These are phyloP conservation scores for Chinchilla lanigera DNA, from an alignment of 2,113 vertebrate species.

Conservation along the genomic window DNA sequence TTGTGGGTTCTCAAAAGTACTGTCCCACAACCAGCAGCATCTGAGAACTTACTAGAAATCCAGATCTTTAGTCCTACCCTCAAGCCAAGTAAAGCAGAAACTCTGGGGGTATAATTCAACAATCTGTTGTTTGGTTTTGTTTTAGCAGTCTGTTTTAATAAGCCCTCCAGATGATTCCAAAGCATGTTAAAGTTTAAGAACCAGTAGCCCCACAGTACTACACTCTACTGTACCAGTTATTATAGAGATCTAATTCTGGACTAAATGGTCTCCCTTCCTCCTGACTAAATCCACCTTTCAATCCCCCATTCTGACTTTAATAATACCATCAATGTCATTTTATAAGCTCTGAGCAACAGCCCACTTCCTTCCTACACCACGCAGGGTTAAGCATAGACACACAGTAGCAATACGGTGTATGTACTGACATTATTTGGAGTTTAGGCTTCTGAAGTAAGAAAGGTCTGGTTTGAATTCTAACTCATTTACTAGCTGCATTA, in stretches of 20 bases:
- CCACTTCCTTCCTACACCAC: background rate
- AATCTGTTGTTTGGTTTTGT: background rate
- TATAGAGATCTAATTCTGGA: background rate
- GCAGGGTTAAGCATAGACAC: background rate
- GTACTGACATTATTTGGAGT: background rate
- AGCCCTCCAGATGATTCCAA: background rate
- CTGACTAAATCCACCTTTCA: background rate
- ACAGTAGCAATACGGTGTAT: too few species aligned
- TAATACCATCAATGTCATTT: background rate
- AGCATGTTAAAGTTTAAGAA: background rate
- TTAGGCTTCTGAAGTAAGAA: background rate
- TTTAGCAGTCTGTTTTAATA: background rate
- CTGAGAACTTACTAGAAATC: background rate
- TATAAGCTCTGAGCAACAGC: background rate
- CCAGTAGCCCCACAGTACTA: background rate
- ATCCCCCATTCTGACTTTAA: background rate
- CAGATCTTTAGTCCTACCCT: background rate
- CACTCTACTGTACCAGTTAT: background rate
- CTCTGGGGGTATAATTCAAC: background rate
- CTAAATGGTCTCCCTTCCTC: background rate
- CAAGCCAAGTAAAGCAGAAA: background rate
- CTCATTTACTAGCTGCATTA: background rate
- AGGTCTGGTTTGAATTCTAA: background rate
- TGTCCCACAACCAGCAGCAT: background rate
- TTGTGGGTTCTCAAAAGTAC: rapidly evolving